Conservation (phyloP, 64 coral and sea anemone genomes). For the Montipora sp. region DNA sequence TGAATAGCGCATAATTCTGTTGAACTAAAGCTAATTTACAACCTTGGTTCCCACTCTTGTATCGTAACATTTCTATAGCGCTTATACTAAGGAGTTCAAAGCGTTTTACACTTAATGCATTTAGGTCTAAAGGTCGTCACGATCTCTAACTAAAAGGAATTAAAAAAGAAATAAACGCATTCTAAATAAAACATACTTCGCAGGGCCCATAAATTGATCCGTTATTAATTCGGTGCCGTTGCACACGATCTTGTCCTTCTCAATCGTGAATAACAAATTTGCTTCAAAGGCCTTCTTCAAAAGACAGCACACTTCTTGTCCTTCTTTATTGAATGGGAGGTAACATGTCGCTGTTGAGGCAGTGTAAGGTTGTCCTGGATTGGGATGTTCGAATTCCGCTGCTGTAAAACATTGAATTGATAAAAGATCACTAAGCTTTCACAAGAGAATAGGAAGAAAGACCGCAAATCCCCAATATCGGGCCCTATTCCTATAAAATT, state of each 20-base stretch:
- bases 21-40: too few species aligned
- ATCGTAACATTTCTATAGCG: too few species aligned
- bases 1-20: too few species aligned
- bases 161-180: too few species aligned
- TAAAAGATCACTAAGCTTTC: neutral
- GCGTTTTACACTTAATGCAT: too few species aligned
- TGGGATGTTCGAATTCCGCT: neutral
- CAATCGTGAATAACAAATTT: constrained; percentile 3
- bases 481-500: too few species aligned
- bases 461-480: too few species aligned
- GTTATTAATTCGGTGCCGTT: constrained; percentile 17
- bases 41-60: too few species aligned
- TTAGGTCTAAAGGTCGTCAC: too few species aligned
- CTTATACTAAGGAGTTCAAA: too few species aligned
- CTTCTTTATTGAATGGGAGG: neutral
- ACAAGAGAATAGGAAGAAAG: too few species aligned
- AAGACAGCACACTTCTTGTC: neutral
- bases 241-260: neutral
- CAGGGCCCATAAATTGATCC: neutral
- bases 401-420: neutral
- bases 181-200: neutral
- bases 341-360: neutral
- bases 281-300: neutral
- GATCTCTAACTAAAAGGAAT: too few species aligned
- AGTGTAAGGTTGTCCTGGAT: constrained; percentile 5